These are phyloP conservation scores for Cydia fagiglandana DNA, from an alignment of 1,140 invertebrate species.

Conservation along the genomic window DNA sequence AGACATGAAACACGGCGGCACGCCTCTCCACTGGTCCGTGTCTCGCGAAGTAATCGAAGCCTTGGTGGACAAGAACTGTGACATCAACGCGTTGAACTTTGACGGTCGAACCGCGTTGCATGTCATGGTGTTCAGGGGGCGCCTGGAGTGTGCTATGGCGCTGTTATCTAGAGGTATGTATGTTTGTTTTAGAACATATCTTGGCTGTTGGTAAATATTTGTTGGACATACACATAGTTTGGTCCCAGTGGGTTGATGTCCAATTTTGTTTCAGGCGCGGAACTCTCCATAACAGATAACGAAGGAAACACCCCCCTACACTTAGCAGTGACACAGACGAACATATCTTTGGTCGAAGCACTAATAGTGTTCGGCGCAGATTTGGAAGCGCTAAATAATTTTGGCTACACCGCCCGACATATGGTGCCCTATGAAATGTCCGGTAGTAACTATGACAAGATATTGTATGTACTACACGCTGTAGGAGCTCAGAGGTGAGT, in stretches of 20 bases:
- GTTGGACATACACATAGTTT: too few species aligned
- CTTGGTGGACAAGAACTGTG: constrained; percentile 89
- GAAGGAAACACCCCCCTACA: constrained; percentile 91
- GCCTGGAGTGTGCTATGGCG: constrained; percentile 89
- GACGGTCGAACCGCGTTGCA: constrained; percentile 91
- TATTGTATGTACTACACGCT: constrained; percentile 90
- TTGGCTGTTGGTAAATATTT: background rate
- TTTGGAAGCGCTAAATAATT: constrained; percentile 87
- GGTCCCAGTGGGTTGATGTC: too few species aligned
- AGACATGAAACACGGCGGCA: constrained; percentile 95
- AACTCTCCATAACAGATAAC: constrained; percentile 82
- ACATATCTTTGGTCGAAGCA: constrained; percentile 86
- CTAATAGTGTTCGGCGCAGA: constrained; percentile 95
- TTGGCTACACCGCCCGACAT: constrained; percentile 88
- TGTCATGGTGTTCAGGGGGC: constrained; percentile 88
- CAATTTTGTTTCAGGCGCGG: constrained; percentile 73
- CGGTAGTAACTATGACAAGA: constrained; percentile 82
- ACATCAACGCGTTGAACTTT: constrained; percentile 91
- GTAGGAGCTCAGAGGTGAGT: constrained; percentile 86
- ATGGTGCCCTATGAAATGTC: constrained; percentile 80
- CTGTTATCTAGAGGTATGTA: constrained; percentile 83
- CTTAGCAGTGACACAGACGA: constrained; percentile 84
- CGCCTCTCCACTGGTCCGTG: constrained; percentile 94
- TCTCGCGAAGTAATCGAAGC: constrained; percentile 90
- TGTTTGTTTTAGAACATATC: background rate